Evolutionary conservation across 2,888 invertebrate genomes (phyloP).

Genomic region (Trisateles emortualis): DNA sequence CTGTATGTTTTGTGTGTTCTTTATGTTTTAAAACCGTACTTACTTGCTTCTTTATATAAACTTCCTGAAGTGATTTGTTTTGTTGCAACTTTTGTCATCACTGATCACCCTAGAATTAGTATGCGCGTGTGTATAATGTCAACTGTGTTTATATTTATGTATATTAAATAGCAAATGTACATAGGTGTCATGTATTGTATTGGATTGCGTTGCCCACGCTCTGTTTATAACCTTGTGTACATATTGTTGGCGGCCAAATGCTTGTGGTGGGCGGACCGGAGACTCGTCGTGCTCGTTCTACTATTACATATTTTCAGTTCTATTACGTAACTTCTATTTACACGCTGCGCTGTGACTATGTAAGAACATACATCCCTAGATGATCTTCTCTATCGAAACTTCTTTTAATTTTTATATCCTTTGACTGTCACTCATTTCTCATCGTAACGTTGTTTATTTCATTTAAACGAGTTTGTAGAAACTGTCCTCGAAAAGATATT

Average conservation of each 20-base stretch:
- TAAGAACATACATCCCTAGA: not conserved
- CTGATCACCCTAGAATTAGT: too few relatives aligned
- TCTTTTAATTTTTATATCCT: not conserved
- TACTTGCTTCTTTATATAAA: too few relatives aligned
- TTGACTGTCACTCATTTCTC: too few relatives aligned
- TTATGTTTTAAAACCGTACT: constrained; percentile 1
- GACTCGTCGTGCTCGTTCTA: constrained; percentile 59
- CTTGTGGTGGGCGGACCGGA: constrained; percentile 71
- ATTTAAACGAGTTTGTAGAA: not conserved
- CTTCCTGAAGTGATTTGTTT: too few relatives aligned
- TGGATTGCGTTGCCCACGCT: constrained; percentile 72
- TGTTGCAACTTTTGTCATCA: too few relatives aligned
- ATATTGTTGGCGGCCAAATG: constrained; percentile 70
- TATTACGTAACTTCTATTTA: constrained; percentile 71
- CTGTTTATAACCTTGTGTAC: constrained; percentile 74
- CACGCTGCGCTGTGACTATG: constrained; percentile 38
- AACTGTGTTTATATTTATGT: not conserved
- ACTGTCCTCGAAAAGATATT: not conserved
- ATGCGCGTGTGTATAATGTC: not conserved
- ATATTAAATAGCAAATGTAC: constrained; percentile 27
- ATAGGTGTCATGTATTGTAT: constrained; percentile 53
- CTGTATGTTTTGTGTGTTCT: constrained; percentile 8
- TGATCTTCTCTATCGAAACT: not conserved
- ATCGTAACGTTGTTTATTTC: too few relatives aligned
- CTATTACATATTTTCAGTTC: constrained; percentile 59